Evolutionary conservation across 2,113 vertebrate genomes (phyloP).

Genomic region (Oryctolagus cuniculus): mOryCun1.1 NC_091440.1:119878001-119878500

Average conservation of each 20-base stretch:
- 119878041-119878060: not conserved
- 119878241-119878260: not conserved
- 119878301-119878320: not conserved
- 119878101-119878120: conserved; percentile 23
- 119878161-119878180: conserved; percentile 22
- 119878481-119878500: not conserved
- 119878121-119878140: conserved; percentile 39
- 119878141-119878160: conserved; percentile 11
- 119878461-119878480: not conserved
- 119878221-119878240: not conserved
- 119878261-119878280: conserved; percentile 30
- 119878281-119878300: not conserved
- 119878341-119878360: conserved; percentile 48
- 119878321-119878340: not conserved
- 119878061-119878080: not conserved
- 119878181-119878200: conserved; percentile 30
- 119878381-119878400: not conserved
- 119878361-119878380: not conserved
- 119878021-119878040: not conserved
- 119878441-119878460: not conserved
- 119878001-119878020: not conserved
- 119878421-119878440: not conserved
- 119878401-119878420: not conserved
- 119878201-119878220: conserved; percentile 23
- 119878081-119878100: not conserved